Evolutionary conservation across 1,140 invertebrate genomes (phyloP), one percentile per base, ranked within the genome.

Genomic region (Micrasema longulum): DNA sequence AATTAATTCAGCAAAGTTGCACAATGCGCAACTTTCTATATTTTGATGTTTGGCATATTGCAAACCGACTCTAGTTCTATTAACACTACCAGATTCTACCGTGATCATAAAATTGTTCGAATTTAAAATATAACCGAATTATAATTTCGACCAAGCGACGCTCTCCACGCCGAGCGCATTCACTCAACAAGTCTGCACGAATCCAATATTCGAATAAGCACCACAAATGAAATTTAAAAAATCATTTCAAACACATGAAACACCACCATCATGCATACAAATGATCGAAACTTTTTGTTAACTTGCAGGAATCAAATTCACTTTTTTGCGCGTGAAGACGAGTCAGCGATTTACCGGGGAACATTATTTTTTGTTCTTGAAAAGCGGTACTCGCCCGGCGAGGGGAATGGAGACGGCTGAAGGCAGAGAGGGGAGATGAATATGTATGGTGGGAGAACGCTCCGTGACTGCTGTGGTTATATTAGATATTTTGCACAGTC

Each of bases 371-470:
- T 63, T 63, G 57, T 63, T 63, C 57, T 63, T 63, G 57, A 57
- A 57, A 57, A 63, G 57, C 57, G 57, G 57, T 43, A 43, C 41
- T 62, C 11, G 55, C 23, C 36, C 14, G 14, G 68, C 66, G 36
- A 38, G n/a, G 52, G 50, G 68, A 48, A 69, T 5, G 23, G 68
- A 14, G 66, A 14, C 14, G 45, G 36, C n/a, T n/a, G n/a, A n/a
- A n/a, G 55, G 23, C 0, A 50, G 48, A 50, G 23, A 31, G 55
- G 68, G 16, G 68, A 63, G 22, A 69, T 69, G 68, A 69, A 69
- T 69, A 69, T 69, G 68, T 60, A 69, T 69, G 68, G 68, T 31
- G 68, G 68, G 66, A 69, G 66, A 55, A 43, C 66, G 20, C 26
- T 36, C 67, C 52, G 67, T 48, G 53, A 69, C 67, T 53, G 53